Evolutionary conservation across 2,113 vertebrate species (phyloP).

Genomic region (Hystrix brachyura): DNA sequence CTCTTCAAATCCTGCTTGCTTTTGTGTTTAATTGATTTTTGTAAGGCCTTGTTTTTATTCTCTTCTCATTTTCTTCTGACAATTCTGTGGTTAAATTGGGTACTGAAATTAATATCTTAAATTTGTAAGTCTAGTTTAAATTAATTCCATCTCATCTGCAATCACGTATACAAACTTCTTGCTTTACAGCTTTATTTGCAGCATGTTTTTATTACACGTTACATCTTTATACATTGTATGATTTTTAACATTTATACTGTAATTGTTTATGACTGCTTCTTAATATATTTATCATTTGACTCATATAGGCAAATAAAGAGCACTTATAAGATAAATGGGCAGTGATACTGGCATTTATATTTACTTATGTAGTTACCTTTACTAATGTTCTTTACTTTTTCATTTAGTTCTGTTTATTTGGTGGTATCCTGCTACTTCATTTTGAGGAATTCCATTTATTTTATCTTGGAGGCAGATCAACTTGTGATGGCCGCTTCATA

Average conservation of each 20-base stretch:
- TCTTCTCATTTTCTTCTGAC: not conserved
- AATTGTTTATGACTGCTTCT: not conserved
- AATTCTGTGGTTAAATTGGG: not conserved
- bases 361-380: not conserved
- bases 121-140: not conserved
- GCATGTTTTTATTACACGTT: not conserved
- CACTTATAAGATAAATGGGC: not conserved
- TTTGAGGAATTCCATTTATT: not conserved
- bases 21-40: not conserved
- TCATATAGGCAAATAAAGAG: not conserved
- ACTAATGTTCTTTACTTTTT: not conserved
- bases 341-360: not conserved
- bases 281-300: not conserved
- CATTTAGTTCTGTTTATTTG: not conserved
- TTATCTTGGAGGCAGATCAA: not conserved
- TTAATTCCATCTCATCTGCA: not conserved
- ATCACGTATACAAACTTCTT: not conserved
- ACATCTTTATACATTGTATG: not conserved
- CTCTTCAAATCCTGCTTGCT: not conserved
- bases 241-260: not conserved
- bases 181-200: not conserved
- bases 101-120: not conserved
- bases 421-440: not conserved
- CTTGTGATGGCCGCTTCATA: not conserved
- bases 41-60: not conserved